Base-by-base conservation (phyloP, 1,140 invertebrate genomes). In the Aphidius gifuensis region DNA sequence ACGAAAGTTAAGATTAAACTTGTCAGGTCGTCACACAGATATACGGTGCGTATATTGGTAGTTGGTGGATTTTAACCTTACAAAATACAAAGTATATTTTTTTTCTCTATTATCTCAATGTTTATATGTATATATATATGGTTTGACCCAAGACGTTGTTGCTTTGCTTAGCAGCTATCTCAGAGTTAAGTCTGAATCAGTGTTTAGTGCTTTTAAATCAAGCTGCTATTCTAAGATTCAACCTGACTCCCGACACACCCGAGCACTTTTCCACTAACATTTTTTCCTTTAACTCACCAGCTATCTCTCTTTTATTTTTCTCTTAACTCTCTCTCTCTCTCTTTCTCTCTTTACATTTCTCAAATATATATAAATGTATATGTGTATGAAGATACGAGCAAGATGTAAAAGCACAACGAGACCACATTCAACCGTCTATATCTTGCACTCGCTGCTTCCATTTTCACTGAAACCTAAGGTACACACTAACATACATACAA, bases 151-250 rank as follows among this genome's bases (percentile, higher is more conserved):
- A 45, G 9, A 44, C 49, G 40, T 61, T 45, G 40, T 44, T 39
- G 16, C 16, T 39, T 42, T 55, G 53, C 43, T 23, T 40, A 11
- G 38, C 11, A 51, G 38, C 57, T 74, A 74, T 74, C 67, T 76
- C 66, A 73, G 56, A 66, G 69, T 74, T 74, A 74, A 71, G 71
- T 68, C 65, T 64, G 69, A 74, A 76, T 76, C 74, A 74, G 69
- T 76, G 74, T 76, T 76, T 76, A 76, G 71, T 74, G 71, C 68
- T 71, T 74, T 69, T 71, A 74, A 76, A 74, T 74, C 69, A 73
- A 69, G 58, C 51, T 7, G 47, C 62, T 62, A 50, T 64, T 53
- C 39, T n/a, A 9, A 43, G 21, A 45, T 21, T 53, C 51, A 48
- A 56, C 51, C 54, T 57, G 43, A 38, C 7, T 8, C 48, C 43